Evolutionary conservation across 2,888 invertebrate species (phyloP).

Genomic region (Melinopterus prodromus): DNA sequence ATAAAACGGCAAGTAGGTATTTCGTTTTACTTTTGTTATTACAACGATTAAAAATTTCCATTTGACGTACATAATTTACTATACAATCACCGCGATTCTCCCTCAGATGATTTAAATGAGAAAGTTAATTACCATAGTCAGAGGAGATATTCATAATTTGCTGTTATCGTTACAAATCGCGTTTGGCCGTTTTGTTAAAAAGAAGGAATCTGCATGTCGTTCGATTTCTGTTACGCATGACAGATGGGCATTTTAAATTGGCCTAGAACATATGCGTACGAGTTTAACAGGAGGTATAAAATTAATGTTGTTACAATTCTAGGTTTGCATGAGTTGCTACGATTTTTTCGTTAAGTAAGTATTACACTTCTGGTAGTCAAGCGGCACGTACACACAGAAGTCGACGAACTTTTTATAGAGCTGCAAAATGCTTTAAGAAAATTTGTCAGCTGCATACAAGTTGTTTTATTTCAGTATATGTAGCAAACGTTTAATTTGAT

Average conservation of each 20-base stretch:
- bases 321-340: background rate
- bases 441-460: background rate
- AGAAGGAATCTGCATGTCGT: background rate
- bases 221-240: background rate
- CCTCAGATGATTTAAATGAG: background rate
- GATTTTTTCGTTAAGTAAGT: background rate
- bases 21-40: background rate
- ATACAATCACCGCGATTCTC: background rate
- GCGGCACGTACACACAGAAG: background rate
- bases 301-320: background rate
- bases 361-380: background rate
- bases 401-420: slow-evolving; percentile 4
- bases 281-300: background rate
- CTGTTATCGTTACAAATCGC: background rate
- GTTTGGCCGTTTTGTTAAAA: background rate
- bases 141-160: background rate
- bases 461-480: too few relatives aligned
- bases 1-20: background rate
- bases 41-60: background rate
- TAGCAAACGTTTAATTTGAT: too few relatives aligned
- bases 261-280: background rate
- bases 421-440: background rate
- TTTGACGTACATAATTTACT: background rate
- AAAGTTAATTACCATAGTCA: background rate
- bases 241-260: background rate